Percentiles rank a stretch among this genome's conserved stretches.
These are phyloP conservation scores for Dicyrtomina minuta DNA, from an alignment of 2,888 invertebrate species.

Conservation along the genomic window DNA sequence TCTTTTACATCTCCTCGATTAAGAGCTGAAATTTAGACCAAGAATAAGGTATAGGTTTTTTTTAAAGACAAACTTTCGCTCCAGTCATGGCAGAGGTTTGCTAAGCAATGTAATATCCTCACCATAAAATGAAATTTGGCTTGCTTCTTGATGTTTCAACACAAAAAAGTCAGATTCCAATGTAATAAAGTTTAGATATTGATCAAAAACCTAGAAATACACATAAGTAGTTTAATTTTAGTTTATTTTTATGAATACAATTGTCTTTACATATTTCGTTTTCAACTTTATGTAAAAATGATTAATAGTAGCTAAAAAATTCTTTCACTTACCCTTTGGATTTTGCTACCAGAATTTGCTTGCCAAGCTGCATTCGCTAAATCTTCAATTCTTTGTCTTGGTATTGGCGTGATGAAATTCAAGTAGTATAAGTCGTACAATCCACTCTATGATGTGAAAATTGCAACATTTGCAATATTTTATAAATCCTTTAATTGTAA, in stretches of 20 bases:
- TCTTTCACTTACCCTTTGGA: constrained; percentile 89
- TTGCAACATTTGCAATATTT: constrained; percentile 23
- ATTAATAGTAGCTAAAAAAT: too few relatives aligned
- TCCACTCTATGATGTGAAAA: constrained; percentile 63
- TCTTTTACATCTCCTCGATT: constrained; percentile 93
- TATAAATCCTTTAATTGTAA: too few relatives aligned
- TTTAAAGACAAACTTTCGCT: too few relatives aligned
- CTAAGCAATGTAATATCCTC: constrained; percentile 45
- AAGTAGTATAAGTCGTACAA: constrained; percentile 93
- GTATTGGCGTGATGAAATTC: constrained; percentile 94
- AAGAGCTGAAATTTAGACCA: constrained; percentile 73
- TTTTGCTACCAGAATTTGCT: constrained; percentile 83
- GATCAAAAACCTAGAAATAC: constrained; percentile 79
- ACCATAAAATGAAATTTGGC: constrained; percentile 89
- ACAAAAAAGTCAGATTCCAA: constrained; percentile 97
- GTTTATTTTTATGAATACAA: too few relatives aligned
- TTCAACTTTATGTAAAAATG: too few relatives aligned
- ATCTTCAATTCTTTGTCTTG: constrained; percentile 90
- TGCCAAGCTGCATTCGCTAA: constrained; percentile 89
- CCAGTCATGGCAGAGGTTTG: too few relatives aligned
- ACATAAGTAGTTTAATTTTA: too few relatives aligned
- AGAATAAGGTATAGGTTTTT: constrained; percentile 13
- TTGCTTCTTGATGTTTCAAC: constrained; percentile 87
- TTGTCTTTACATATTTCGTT: too few relatives aligned
- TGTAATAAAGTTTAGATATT: constrained; percentile 97